Evolutionary conservation across 2,113 vertebrate species (phyloP).

Genomic region (Rhinopomastus cyanomelas): DNA sequence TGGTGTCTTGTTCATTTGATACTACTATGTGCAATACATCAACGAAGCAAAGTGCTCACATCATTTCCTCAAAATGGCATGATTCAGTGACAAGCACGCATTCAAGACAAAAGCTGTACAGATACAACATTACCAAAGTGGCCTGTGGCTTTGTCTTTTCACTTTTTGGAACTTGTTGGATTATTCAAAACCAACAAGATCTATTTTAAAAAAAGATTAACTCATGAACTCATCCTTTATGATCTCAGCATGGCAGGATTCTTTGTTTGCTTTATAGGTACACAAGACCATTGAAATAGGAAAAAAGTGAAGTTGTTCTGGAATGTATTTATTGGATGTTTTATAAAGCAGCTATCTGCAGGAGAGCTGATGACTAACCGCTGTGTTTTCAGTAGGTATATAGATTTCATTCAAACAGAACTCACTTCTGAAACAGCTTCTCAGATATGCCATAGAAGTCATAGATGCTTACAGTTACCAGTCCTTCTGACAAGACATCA

Average conservation of each 20-base stretch:
- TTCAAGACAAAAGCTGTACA: background rate
- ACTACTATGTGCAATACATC: background rate
- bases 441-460: background rate
- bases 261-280: background rate
- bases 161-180: background rate
- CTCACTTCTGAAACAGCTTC: background rate
- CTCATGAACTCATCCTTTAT: background rate
- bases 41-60: constrained; percentile 33
- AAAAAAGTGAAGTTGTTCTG: background rate
- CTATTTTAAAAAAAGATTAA: background rate
- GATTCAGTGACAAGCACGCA: constrained; percentile 1
- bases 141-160: constrained; percentile 7
- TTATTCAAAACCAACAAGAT: background rate
- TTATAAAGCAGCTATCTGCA: background rate
- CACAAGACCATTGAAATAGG: background rate
- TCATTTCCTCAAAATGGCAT: background rate
- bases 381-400: background rate
- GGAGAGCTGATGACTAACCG: background rate
- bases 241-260: background rate
- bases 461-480: background rate
- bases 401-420: background rate
- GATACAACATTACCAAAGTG: background rate
- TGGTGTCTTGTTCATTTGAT: constrained; percentile 45
- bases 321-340: background rate
- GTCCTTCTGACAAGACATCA: background rate